Base-by-base conservation (phyloP, 1,140 invertebrate species). In the Papilio machaon region DNA sequence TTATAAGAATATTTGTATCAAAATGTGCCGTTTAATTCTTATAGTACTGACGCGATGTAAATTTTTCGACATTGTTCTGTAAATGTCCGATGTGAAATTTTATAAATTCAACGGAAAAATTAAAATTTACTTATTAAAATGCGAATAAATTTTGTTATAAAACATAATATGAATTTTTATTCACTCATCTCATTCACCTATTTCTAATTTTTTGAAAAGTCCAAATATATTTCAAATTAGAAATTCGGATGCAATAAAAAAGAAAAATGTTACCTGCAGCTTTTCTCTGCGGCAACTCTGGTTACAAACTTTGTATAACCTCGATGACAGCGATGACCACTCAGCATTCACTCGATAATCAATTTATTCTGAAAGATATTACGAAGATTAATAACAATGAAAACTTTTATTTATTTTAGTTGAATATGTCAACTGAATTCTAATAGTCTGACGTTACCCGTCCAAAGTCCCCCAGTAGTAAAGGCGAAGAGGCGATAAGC, bases 1-100 rank as follows among this genome's bases (percentile, higher is more conserved):
- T 76, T 85, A 70, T 87, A 85, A 84, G 82, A 81, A 38, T 84
- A 82, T 89, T 84, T 85, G 85, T 88, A 82, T 80, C 85, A 85
- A 88, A 85, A 84, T 82, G 84, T 91, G 89, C 89, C 89, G 89
- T 90, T 91, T 64, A 64, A 92, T 86, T 85, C 89, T 84, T 85
- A 90, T 91, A 88, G 90, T 91, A 91, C 89, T 91, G 89, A 91
- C 91, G 90, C 87, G 86, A 91, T 87, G 85, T 89, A 81, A 88
- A 86, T 87, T 86, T 90, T 87, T 82, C 79, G 88, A 86, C 82
- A 85, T 47, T 79, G 43, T 85, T 88, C 82, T 91, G 86, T 89
- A 90, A 81, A 78, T 60, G 5, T 54, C 9, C 30, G 23, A 76
- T 43, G 15, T 60, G 17, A 77, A 77, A 77, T 19, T 64, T 79